Evolutionary conservation across 2,888 invertebrate genomes (phyloP).

Genomic region (Drosophila paucipuncta): DNA sequence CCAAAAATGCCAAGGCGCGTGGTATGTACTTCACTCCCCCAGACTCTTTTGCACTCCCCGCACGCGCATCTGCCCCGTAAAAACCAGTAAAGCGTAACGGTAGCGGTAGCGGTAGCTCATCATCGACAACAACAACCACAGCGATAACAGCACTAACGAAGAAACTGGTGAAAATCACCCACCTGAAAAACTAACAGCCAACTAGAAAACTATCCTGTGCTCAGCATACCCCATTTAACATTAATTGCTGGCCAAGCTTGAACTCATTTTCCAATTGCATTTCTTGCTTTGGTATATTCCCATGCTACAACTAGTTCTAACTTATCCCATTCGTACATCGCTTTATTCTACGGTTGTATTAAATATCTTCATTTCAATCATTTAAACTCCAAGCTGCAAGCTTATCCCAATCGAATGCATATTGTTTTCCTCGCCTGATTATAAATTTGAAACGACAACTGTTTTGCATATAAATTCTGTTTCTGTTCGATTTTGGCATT

Average conservation of each 20-base stretch:
- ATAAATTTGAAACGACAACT: too few relatives aligned
- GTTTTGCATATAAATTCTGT: neutral
- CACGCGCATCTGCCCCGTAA: slow-evolving; percentile 26
- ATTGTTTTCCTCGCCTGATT: neutral
- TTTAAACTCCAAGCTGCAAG: neutral
- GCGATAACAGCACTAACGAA: slow-evolving; percentile 19
- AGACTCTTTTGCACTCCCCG: neutral
- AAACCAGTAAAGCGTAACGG: slow-evolving; percentile 42
- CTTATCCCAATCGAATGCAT: neutral
- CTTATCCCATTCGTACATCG: neutral
- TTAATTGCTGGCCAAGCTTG: neutral
- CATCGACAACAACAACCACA: slow-evolving; percentile 9
- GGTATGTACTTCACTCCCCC: slow-evolving; percentile 86
- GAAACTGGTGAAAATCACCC: neutral
- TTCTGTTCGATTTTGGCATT: neutral
- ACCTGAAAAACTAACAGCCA: neutral
- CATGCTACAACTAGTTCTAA: neutral
- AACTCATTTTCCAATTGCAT: neutral
- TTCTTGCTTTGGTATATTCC: neutral
- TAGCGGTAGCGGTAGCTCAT: slow-evolving; percentile 52
- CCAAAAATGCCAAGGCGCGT: slow-evolving; percentile 91
- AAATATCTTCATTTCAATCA: neutral
- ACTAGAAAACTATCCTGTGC: neutral
- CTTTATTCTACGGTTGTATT: neutral
- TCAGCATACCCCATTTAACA: neutral